Evolutionary conservation across 2,888 invertebrate species (phyloP).

Genomic region (Emesis furor): DNA sequence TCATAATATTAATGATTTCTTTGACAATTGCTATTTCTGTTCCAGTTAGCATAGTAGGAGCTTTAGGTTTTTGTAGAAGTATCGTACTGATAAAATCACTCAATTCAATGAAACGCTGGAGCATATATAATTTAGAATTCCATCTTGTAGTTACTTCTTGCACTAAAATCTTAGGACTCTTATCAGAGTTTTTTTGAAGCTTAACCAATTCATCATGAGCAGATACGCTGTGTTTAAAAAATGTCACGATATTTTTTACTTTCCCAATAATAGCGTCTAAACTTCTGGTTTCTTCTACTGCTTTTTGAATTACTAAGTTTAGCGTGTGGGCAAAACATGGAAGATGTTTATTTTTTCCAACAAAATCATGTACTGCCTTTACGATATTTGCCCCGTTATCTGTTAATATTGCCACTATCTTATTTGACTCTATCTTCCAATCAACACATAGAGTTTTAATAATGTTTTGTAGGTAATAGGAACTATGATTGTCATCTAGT

Average conservation of each 20-base stretch:
- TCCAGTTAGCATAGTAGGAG: slow-evolving; percentile 16
- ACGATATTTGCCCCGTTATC: slow-evolving; percentile 16
- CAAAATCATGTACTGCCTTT: slow-evolving; percentile 8
- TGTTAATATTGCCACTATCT: slow-evolving; percentile 10
- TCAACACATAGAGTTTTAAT: neutral
- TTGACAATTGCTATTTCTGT: slow-evolving; percentile 12
- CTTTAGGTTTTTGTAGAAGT: slow-evolving; percentile 16
- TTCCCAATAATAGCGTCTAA: slow-evolving; percentile 14
- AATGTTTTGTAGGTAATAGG: slow-evolving; percentile 12
- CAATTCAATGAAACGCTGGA: slow-evolving; percentile 11
- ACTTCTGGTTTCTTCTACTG: slow-evolving; percentile 7
- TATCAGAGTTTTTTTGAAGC: slow-evolving; percentile 4
- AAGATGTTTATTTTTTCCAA: slow-evolving; percentile 10
- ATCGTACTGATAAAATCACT: slow-evolving; percentile 1
- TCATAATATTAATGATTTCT: slow-evolving; percentile 1
- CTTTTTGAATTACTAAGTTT: slow-evolving; percentile 2
- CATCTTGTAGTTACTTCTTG: slow-evolving; percentile 14
- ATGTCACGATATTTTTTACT: slow-evolving; percentile 9
- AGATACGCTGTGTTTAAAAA: slow-evolving; percentile 17
- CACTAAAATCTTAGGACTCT: slow-evolving; percentile 6
- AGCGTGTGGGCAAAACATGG: slow-evolving; percentile 5
- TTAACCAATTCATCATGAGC: slow-evolving; percentile 5
- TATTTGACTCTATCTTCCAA: slow-evolving; percentile 1
- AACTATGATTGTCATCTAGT: slow-evolving; percentile 12
- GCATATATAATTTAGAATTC: slow-evolving; percentile 23